Percentiles rank a stretch among this genome's conserved stretches.
Conservation (phyloP, 2,797 vertebrate genomes). For the Xiphophorus birchmanni region DNA sequence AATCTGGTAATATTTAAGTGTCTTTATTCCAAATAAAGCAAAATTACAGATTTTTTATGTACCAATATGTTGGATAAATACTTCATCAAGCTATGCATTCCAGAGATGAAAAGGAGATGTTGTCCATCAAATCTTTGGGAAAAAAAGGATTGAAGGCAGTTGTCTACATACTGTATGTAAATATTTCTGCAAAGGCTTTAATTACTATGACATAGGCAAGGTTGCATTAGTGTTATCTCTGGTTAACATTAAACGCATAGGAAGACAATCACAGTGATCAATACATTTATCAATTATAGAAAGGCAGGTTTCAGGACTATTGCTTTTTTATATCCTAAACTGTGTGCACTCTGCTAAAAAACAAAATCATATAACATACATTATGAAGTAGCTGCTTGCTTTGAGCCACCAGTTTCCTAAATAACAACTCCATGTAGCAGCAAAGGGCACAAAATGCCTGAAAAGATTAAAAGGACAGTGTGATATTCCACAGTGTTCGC, state of each 20-base stretch:
- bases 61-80: conserved; percentile 21
- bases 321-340: conserved; percentile 51
- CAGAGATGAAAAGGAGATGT: conserved; percentile 23
- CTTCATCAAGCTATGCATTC: neutral
- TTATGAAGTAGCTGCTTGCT: conserved; percentile 34
- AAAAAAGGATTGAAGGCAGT: conserved; percentile 55
- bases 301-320: conserved; percentile 19
- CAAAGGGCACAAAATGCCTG: conserved; percentile 42
- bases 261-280: conserved; percentile 43
- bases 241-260: conserved; percentile 35
- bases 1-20: conserved; percentile 37
- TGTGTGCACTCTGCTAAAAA: conserved; percentile 25
- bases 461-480: conserved; percentile 25
- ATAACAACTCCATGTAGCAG: conserved; percentile 23
- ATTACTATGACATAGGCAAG: conserved; percentile 44
- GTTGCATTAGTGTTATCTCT: conserved; percentile 30
- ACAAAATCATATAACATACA: neutral
- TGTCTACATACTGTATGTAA: conserved; percentile 39
- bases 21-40: conserved; percentile 72
- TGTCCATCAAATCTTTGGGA: conserved; percentile 34
- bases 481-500: conserved; percentile 47
- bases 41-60: conserved; percentile 13
- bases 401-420: conserved; percentile 48
- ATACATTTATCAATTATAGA: conserved; percentile 24
- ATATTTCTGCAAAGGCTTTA: conserved; percentile 58